These are phyloP conservation scores for Sebastolobus altivelis DNA, from an alignment of 2,797 vertebrate species.

Conservation along the genomic window DNA sequence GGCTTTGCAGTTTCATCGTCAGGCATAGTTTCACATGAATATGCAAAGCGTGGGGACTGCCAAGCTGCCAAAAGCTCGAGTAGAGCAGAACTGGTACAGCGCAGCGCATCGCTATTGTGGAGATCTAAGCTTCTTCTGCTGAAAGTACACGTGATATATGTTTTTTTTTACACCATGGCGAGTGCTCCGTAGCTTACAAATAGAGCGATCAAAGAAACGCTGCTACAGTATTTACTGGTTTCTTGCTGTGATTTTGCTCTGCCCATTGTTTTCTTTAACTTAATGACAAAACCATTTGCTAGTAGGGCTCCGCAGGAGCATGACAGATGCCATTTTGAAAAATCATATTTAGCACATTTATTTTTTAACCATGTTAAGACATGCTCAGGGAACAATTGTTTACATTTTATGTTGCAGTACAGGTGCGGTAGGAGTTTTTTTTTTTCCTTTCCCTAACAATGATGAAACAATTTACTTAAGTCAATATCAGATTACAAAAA, in stretches of 20 bases:
- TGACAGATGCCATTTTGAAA: slow-evolving; percentile 50
- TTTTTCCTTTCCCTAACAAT: slow-evolving; percentile 15
- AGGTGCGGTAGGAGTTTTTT: background rate
- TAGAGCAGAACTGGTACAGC: slow-evolving; percentile 41
- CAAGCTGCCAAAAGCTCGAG: slow-evolving; percentile 63
- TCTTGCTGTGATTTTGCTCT: slow-evolving; percentile 22
- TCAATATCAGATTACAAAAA: slow-evolving; percentile 68
- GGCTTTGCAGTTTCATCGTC: slow-evolving; percentile 51
- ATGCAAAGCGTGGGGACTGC: slow-evolving; percentile 56
- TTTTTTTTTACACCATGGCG: slow-evolving; percentile 39
- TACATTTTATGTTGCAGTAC: slow-evolving; percentile 9
- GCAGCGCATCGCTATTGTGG: slow-evolving; percentile 33
- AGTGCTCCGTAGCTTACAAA: slow-evolving; percentile 54
- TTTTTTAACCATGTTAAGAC: slow-evolving; percentile 9
- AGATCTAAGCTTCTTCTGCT: slow-evolving; percentile 49
- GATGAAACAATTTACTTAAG: slow-evolving; percentile 50
- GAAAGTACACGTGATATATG: slow-evolving; percentile 41
- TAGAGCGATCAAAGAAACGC: slow-evolving; percentile 53
- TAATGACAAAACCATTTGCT: slow-evolving; percentile 31
- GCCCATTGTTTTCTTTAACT: slow-evolving; percentile 21
- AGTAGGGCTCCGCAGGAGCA: slow-evolving; percentile 17
- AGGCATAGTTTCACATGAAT: slow-evolving; percentile 59
- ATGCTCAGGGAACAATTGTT: slow-evolving; percentile 30
- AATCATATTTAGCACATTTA: slow-evolving; percentile 31
- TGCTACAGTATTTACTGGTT: slow-evolving; percentile 32